Conservation (phyloP, 2,113 vertebrate genomes). For the Peucedramus taeniatus region DNA sequence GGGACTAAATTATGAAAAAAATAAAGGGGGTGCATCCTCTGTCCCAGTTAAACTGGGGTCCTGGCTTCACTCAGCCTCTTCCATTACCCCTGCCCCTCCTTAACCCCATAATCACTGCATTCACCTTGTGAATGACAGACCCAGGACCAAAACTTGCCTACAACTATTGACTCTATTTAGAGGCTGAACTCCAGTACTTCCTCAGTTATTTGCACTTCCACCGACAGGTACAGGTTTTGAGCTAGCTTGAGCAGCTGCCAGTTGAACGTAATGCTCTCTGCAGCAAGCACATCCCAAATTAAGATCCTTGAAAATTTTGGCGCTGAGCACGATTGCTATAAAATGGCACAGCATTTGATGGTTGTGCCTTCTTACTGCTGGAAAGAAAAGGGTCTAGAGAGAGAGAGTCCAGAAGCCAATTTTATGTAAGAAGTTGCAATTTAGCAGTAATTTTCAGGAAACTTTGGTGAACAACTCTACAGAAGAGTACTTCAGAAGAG, state of each 20-base stretch:
- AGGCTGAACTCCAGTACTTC: not conserved
- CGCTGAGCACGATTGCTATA: not conserved
- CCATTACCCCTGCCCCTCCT: not conserved
- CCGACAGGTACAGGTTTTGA: not conserved
- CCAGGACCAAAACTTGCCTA: not conserved
- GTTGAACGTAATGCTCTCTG: not conserved
- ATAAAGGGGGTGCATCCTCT: not conserved
- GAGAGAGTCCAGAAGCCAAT: not conserved
- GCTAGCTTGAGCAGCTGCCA: not conserved
- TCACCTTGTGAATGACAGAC: not conserved
- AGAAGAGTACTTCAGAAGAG: not conserved
- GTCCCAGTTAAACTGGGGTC: not conserved
- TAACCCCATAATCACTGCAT: not conserved
- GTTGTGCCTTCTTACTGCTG: not conserved
- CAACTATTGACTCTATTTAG: not conserved
- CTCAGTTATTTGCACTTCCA: not conserved
- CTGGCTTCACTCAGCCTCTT: not conserved
- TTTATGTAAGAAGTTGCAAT: not conserved
- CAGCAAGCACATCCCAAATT: not conserved
- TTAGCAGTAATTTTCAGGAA: not conserved
- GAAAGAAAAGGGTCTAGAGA: not conserved
- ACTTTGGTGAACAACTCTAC: not conserved
- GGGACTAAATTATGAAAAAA: not conserved
- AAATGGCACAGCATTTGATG: not conserved
- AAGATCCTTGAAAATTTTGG: not conserved